Conservation (phyloP, 2,113 vertebrate species). For the Hemiprocne comata region DNA sequence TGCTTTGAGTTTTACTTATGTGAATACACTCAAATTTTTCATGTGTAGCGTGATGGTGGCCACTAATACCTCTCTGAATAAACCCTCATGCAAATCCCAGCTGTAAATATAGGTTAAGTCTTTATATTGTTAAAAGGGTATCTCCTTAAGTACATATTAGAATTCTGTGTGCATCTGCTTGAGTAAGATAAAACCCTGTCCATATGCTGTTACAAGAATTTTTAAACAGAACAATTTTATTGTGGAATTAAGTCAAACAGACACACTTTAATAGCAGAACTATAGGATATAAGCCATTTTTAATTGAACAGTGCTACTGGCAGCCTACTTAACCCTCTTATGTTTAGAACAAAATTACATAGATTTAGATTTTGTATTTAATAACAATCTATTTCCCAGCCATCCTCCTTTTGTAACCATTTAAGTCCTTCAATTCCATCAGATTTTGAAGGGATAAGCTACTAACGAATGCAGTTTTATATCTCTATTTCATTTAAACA, state of each 20-base stretch:
- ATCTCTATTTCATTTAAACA: slow-evolving; percentile 12
- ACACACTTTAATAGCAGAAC: not conserved
- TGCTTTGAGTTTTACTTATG: not conserved
- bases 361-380: slow-evolving; percentile 39
- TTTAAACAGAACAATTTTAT: slow-evolving; percentile 30
- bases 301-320: slow-evolving; percentile 12
- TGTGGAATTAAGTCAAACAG: slow-evolving; percentile 27
- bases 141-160: slow-evolving; percentile 12
- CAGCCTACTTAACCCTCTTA: slow-evolving; percentile 49
- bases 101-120: slow-evolving; percentile 54
- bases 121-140: slow-evolving; percentile 23
- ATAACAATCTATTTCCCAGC: not conserved
- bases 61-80: slow-evolving; percentile 9
- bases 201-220: slow-evolving; percentile 28
- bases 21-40: not conserved
- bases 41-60: not conserved
- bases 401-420: not conserved
- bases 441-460: slow-evolving; percentile 40
- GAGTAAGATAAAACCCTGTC: slow-evolving; percentile 14
- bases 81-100: not conserved
- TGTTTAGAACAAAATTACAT: slow-evolving; percentile 17
- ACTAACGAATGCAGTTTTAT: slow-evolving; percentile 29
- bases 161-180: slow-evolving; percentile 23
- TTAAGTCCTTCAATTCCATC: slow-evolving; percentile 27
- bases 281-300: slow-evolving; percentile 11